Evolutionary conservation across 2,113 vertebrate genomes (phyloP).

Genomic region (Rallus limicola): DNA sequence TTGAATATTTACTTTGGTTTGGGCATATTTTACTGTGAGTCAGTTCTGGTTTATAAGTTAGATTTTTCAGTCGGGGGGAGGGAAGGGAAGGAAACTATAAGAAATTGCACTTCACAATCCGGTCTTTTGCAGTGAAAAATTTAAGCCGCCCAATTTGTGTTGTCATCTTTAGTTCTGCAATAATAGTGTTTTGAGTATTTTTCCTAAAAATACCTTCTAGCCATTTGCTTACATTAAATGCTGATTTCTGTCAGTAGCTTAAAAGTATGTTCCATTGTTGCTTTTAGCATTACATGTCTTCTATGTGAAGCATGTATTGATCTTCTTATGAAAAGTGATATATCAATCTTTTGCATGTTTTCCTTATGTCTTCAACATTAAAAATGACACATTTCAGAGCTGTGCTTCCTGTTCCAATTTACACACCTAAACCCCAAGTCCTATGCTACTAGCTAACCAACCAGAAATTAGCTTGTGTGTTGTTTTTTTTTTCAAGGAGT

Average conservation of each 20-base stretch:
- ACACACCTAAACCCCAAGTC: not conserved
- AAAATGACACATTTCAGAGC: not conserved
- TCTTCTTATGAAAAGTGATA: not conserved
- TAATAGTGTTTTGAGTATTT: not conserved
- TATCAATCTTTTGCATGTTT: not conserved
- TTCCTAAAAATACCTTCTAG: not conserved
- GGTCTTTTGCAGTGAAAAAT: not conserved
- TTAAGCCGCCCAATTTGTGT: not conserved
- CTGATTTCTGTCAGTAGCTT: not conserved
- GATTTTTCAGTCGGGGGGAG: not conserved
- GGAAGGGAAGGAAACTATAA: not conserved
- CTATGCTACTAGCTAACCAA: not conserved
- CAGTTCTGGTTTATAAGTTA: not conserved
- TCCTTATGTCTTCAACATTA: not conserved
- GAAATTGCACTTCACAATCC: not conserved
- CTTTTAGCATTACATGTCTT: not conserved
- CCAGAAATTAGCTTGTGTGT: not conserved
- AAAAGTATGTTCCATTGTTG: not conserved
- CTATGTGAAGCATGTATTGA: not conserved
- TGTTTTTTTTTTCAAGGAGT: not conserved
- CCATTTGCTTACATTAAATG: not conserved
- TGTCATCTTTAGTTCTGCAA: not conserved
- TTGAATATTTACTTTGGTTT: not conserved
- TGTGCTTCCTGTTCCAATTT: not conserved
- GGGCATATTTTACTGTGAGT: not conserved